phyloP scores from a whole-genome alignment of 2,888 invertebrate genomes.

The Teleogryllus oceanicus region DNA sequence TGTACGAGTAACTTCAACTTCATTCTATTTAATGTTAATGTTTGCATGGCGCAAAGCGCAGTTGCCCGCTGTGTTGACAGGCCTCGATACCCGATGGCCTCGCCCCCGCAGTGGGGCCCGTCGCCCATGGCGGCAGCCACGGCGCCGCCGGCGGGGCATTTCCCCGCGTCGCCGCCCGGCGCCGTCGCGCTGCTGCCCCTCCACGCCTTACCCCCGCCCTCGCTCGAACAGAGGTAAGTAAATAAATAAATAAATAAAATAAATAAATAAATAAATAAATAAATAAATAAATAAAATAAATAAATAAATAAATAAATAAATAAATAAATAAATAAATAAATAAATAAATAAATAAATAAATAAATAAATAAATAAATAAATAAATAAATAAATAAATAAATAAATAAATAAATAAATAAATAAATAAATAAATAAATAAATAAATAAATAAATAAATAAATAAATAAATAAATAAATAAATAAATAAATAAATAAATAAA shows the following conservation, averaged over 20 bases:
- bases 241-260: constrained; percentile 26
- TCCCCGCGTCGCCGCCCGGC: too few relatives aligned
- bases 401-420: constrained; percentile 18
- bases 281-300: constrained; percentile 24
- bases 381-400: constrained; percentile 24
- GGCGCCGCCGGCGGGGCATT: too few relatives aligned
- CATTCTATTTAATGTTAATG: too few relatives aligned
- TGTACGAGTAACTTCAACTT: too few relatives aligned
- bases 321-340: constrained; percentile 23
- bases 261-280: constrained; percentile 24
- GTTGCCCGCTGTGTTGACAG: too few relatives aligned
- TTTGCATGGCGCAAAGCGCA: too few relatives aligned
- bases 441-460: constrained; percentile 28
- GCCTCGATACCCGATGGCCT: too few relatives aligned
- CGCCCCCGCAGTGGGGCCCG: too few relatives aligned
- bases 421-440: constrained; percentile 26
- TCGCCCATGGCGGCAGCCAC: too few relatives aligned
- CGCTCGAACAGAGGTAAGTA: background rate
- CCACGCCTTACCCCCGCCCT: too few relatives aligned
- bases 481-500: constrained; percentile 18
- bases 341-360: constrained; percentile 25
- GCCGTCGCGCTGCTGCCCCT: too few relatives aligned
- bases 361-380: constrained; percentile 24
- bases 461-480: constrained; percentile 26
- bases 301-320: constrained; percentile 25